Evolutionary conservation across 2,797 vertebrate genomes (phyloP), one percentile per base, ranked within the genome.

Genomic region (Acanthurus lineatus): DNA sequence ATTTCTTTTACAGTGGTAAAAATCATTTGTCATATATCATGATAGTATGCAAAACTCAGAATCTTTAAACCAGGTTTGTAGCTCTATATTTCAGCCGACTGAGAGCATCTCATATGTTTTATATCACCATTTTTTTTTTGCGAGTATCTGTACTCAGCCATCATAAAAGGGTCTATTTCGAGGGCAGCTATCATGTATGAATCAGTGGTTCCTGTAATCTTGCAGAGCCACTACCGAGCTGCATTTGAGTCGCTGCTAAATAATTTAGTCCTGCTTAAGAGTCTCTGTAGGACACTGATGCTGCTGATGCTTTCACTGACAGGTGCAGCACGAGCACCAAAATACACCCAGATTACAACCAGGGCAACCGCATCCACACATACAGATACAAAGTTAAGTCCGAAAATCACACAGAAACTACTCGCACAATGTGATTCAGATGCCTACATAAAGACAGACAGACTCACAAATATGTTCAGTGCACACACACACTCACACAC

Each of bases 221-320:
- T 69, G n/a, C 59, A 66, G 71, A 56, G 32, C 49, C 20, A 68
- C 63, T 17, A 20, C 69, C 40, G 51, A 67, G 63, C 49, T 81
- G 70, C 75, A 77, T 76, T 78, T 81, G 64, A 84, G 62, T 74
- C 67, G 64, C 62, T 60, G 71, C 52, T 90, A 72, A 91, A 91
- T 92, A 62, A 87, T 88, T 81, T 71, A 84, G 49, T 56, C 53
- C 51, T 74, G 64, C 86, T 80, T 76, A 86, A 78, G 72, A 56
- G 69, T 32, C 76, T 74, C 40, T 54, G 49, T 62, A 51, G 73
- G 69, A 66, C 17, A 56, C 72, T 59, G 52, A 52, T 47, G 57
- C 45, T 65, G 62, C 60, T 70, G 62, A 11, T 20, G 42, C 64
- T 40, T 22, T 75, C 25, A 47, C 51, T 65, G 69, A 58, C 79